Percentiles rank a stretch among this genome's conserved stretches.
Evolutionary conservation across 1,140 invertebrate species (phyloP).

Genomic region (Mizuhopecten yessoensis): DNA sequence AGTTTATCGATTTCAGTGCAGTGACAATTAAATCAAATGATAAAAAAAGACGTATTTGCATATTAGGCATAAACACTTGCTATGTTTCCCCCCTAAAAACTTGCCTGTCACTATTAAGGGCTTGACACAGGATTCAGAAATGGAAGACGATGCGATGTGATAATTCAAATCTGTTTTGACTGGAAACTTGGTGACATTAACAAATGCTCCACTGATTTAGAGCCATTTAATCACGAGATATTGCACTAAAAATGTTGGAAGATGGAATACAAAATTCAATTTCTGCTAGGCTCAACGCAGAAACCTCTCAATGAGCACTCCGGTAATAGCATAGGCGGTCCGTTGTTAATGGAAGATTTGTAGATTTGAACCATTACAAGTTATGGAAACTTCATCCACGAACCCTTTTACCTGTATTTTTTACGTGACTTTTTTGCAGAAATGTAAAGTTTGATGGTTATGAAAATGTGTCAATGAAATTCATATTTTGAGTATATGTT

Average conservation of each 20-base stretch:
- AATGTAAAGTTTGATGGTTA: background rate
- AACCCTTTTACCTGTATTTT: background rate
- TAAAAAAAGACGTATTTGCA: background rate
- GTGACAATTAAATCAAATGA: background rate
- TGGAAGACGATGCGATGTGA: background rate
- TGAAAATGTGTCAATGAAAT: too few species aligned
- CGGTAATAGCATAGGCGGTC: background rate
- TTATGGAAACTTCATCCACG: background rate
- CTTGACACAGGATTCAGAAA: too few species aligned
- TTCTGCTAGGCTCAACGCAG: background rate
- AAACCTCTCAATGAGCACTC: background rate
- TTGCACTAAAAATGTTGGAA: background rate
- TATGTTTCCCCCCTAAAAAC: background rate
- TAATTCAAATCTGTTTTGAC: background rate
- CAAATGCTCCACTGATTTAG: background rate
- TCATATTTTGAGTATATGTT: too few species aligned
- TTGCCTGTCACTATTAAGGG: background rate
- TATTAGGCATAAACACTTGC: background rate
- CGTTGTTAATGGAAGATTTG: background rate
- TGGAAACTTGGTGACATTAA: background rate
- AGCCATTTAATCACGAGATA: background rate
- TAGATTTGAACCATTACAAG: background rate
- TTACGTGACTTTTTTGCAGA: too few species aligned
- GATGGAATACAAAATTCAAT: constrained; percentile 25
- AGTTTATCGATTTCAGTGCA: background rate